Evolutionary conservation across 37 sponge, comb jelly and placozoan species (phyloP), one percentile per base, ranked within the genome.

Genomic region (Petrosia ficiformis): DNA sequence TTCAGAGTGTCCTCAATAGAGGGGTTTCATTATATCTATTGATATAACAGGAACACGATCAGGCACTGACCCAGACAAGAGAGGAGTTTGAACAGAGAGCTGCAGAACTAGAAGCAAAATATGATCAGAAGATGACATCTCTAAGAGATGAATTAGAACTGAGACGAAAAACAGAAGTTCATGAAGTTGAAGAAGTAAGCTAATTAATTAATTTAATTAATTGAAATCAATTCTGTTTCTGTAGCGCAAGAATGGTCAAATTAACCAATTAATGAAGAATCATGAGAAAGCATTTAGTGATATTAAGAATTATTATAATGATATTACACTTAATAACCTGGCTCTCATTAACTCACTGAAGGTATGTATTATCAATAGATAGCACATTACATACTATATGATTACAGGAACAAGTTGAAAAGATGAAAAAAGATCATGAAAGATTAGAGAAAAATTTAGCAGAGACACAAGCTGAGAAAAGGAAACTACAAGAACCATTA

Each of bases 221-320:
- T 22, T 34, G 30, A 22, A 37, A 24, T 22, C 38, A 39, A 19
- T 38, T 40, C 29, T 10, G 42, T 44, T 22, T 75, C 6, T 10
- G 26, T 84, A 97, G 99, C 72, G 99, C 14, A 98, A 98, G 94
- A 98, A 98, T 82, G 92, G 82, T 59, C 99, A 98, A 71, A 98
- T 98, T 59, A 90, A 95, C 40, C 72, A 82, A 3, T 72, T 98
- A 72, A 98, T 95, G 96, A 92, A 83, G 79, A 98, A 98, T 67
- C 99, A 98, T 71, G 99, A 98, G 76, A 98, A 95, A 75, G 96
- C 96, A 2, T 98, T 98, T 79, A 93, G 94, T 82, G 96, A 95
- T 74, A 98, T 98, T 76, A 98, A 98, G 87, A 95, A 93, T 74
- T 98, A 98, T 77, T 98, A 98, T 83, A 98, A 98, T 73, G 99